These are phyloP conservation scores for Sarcoramphus papa DNA, from an alignment of 2,797 vertebrate genomes.

Conservation along the genomic window DNA sequence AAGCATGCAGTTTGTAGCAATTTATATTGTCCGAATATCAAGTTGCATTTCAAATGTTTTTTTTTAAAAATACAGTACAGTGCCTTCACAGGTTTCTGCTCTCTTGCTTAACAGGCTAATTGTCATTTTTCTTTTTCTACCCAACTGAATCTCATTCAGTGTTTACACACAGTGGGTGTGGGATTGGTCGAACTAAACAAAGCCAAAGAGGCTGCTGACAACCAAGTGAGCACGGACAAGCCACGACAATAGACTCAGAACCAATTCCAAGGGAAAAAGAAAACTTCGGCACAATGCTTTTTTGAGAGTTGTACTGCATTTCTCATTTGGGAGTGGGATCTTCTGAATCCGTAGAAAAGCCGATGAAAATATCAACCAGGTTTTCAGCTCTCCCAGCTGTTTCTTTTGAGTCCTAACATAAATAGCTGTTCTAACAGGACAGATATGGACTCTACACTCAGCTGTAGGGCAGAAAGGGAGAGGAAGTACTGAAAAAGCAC, in stretches of 20 bases:
- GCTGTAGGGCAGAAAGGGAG: neutral
- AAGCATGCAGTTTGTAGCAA: neutral
- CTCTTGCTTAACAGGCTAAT: neutral
- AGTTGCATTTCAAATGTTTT: neutral
- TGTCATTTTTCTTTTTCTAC: neutral
- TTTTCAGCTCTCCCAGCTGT: neutral
- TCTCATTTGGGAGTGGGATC: neutral
- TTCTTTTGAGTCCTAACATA: neutral
- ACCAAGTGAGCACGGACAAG: neutral
- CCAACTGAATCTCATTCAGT: neutral
- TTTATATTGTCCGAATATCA: neutral
- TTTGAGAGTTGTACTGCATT: neutral
- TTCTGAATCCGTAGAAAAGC: neutral
- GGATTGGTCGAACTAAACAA: conserved; percentile 21
- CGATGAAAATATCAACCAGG: neutral
- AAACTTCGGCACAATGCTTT: neutral
- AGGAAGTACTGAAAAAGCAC: neutral
- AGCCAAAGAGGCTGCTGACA: neutral
- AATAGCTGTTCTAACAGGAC: neutral
- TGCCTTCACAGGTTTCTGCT: neutral
- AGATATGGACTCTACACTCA: neutral
- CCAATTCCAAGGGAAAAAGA: neutral
- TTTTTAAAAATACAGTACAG: neutral
- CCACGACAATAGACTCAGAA: neutral
- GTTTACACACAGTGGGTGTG: conserved; percentile 11